Conservation (phyloP, 30 jellyfish, hydroid and myxozoan genomes). For the Pseudorhiza aurosa region DNA sequence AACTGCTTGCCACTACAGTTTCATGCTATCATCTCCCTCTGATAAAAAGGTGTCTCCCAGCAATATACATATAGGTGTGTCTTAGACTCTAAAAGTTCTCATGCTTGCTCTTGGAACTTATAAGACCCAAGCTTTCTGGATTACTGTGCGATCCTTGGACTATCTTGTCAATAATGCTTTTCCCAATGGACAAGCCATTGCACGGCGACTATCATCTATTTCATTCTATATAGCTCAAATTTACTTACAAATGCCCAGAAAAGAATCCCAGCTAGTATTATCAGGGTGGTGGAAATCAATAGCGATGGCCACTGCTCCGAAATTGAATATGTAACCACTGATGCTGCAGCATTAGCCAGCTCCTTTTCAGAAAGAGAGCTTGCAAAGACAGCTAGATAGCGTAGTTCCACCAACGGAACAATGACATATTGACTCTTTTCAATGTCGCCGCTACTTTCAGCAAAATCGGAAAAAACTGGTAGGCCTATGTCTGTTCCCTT, state of each 20-base stretch:
- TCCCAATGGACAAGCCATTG: not conserved
- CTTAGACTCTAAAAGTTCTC: too few relatives aligned
- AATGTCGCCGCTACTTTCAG: conserved; percentile 1
- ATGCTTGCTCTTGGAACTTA: too few relatives aligned
- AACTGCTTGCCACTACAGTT: too few relatives aligned
- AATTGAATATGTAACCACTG: not conserved
- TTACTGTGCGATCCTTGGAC: not conserved
- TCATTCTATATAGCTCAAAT: not conserved
- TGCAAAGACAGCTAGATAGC: conserved; percentile 6
- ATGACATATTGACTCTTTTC: not conserved
- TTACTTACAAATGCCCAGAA: conserved; percentile 57
- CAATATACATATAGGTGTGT: too few relatives aligned
- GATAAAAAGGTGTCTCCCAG: too few relatives aligned
- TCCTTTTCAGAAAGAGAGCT: conserved; percentile 12
- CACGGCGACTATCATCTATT: not conserved
- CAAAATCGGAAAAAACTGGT: conserved; percentile 8
- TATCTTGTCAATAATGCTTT: not conserved
- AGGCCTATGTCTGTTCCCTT: conserved; percentile 37
- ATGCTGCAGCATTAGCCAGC: conserved; percentile 39
- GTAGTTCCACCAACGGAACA: conserved; percentile 33
- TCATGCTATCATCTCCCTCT: too few relatives aligned
- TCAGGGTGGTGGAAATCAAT: conserved; percentile 12
- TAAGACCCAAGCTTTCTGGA: not conserved
- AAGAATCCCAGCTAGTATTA: conserved; percentile 44
- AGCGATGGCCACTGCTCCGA: conserved; percentile 36